Evolutionary conservation across 2,113 vertebrate species (phyloP).

Genomic region (Vimba vimba): DNA sequence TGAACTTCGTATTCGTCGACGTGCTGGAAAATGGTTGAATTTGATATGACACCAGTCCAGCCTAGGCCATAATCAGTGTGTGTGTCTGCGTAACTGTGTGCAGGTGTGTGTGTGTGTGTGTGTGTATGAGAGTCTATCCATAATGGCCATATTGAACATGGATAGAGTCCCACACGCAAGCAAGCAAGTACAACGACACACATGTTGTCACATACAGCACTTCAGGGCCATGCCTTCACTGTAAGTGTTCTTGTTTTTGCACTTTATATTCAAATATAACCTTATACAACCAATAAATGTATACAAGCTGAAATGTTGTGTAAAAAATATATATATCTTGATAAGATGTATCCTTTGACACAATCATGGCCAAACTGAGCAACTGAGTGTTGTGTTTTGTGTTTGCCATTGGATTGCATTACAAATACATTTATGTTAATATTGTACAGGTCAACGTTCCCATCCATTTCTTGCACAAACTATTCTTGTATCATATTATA

Average conservation of each 20-base stretch:
- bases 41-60: constrained; percentile 59
- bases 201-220: constrained; percentile 64
- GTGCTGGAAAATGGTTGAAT: constrained; percentile 65
- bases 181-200: constrained; percentile 2
- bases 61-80: constrained; percentile 64
- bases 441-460: constrained; percentile 83
- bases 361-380: constrained; percentile 82
- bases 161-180: constrained; percentile 31
- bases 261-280: constrained; percentile 81
- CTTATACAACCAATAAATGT: constrained; percentile 71
- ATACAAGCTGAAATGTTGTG: constrained; percentile 71
- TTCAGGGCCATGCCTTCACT: constrained; percentile 71
- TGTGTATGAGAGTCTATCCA: constrained; percentile 10
- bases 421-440: constrained; percentile 79
- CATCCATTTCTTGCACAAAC: constrained; percentile 96
- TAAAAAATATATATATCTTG: constrained; percentile 65
- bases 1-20: constrained; percentile 69
- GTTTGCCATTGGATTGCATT: constrained; percentile 74
- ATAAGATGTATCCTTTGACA: constrained; percentile 67
- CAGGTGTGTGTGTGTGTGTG: not conserved
- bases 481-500: constrained; percentile 99
- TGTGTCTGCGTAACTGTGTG: constrained; percentile 41
- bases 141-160: constrained; percentile 47
- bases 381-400: constrained; percentile 74
- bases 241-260: constrained; percentile 75